Evolutionary conservation across 2,888 invertebrate genomes (phyloP), one percentile per base, ranked within the genome.

Genomic region (Zaprionus obscuricornis): DNA sequence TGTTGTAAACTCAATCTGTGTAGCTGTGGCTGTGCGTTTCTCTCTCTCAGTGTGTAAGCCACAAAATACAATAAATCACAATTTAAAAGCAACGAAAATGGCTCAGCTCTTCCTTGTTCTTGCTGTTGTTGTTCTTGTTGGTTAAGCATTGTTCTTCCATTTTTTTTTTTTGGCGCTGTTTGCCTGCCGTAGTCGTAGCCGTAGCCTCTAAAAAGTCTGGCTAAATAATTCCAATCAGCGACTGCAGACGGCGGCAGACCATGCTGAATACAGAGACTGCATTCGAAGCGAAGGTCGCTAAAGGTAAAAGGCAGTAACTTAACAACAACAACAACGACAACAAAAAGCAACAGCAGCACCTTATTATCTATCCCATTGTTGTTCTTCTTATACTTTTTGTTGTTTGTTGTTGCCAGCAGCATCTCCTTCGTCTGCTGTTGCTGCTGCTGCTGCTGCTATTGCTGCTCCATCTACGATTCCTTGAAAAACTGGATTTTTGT

Each of bases 341-440:
- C 46, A 37, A 1, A 40, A 39, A 49, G 3, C 64, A 47, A 33
- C 55, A 47, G 17, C 57, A 52, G n/a, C 56, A 33, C 58, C 83
- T 72, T 77, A 77, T 79, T 83, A 78, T 79, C 75, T 83, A 64
- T 66, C 55, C 69, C 76, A 79, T 83, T 77, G 77, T 84, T n/a
- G n/a, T n/a, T n/a, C n/a, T n/a, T 79, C 49, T 52, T 54, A 49
- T 64, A 40, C 3, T 29, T 29, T 10, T 29, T 29, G 29, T 29
- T 6, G 6, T 10, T 8, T 60, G 26, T 55, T 56, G 46, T 63
- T 47, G n/a, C n/a, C n/a, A n/a, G 33, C 22, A 20, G 29, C 39
- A 18, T 0, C 47, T 8, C 11, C 39, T 13, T 10, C 6, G 4
- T 18, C 31, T 3, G 18, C 33, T 14, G n/a, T n/a, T n/a, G n/a